A percentile compares a stretch with the other conserved stretches of the same genome.
Conservation (phyloP, 2,797 vertebrate genomes). For the Kryptolebias ocellatus region DNA sequence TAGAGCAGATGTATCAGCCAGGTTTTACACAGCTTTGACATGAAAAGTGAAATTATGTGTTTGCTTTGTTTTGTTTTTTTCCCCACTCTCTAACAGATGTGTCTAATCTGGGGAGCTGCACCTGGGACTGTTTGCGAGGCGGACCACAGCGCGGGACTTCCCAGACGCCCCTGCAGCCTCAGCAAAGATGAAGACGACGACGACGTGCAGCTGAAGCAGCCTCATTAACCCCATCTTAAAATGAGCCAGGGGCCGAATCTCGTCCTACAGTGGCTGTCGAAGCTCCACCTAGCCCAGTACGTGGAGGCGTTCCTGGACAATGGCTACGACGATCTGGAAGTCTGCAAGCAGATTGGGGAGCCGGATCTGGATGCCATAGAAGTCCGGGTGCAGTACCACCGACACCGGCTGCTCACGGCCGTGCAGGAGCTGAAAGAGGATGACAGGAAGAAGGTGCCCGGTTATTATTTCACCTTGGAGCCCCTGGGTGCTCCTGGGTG, state of each 20-base stretch:
- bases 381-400: constrained; percentile 85
- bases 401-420: constrained; percentile 87
- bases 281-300: constrained; percentile 88
- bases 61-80: neutral
- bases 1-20: neutral
- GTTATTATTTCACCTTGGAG: constrained; percentile 92
- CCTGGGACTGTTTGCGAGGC: neutral
- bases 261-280: constrained; percentile 91
- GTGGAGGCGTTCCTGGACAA: constrained; percentile 93
- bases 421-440: constrained; percentile 86
- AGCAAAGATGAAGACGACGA: constrained; percentile 12
- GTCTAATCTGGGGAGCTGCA: constrained; percentile 4
- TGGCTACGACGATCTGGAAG: constrained; percentile 94
- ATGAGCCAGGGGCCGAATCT: constrained; percentile 86
- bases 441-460: constrained; percentile 78
- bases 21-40: neutral
- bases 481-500: constrained; percentile 67
- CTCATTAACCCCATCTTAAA: constrained; percentile 22
- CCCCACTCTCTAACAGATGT: constrained; percentile 5
- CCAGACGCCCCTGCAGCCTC: neutral
- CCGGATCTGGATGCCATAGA: constrained; percentile 94
- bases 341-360: constrained; percentile 93
- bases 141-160: constrained; percentile 9
- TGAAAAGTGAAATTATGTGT: neutral
- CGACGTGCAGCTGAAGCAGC: constrained; percentile 15